Evolutionary conservation across 2,113 vertebrate species (phyloP), one percentile per base, ranked within the genome.

Genomic region (Urocitellus parryii): DNA sequence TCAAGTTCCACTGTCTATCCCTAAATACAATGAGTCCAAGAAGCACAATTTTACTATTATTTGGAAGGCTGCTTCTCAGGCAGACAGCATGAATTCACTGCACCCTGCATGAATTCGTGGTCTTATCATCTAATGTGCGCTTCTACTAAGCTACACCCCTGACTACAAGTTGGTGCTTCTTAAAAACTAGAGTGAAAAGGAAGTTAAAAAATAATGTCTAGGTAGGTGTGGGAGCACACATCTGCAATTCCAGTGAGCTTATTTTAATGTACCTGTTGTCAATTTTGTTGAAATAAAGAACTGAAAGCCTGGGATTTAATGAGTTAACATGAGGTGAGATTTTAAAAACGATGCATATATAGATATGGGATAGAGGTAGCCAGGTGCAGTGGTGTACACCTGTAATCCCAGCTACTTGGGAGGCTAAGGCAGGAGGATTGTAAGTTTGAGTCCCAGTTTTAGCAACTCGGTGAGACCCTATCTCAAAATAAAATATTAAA

Each of bases 21-120:
- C n/a, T 42, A 90, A 80, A 80, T 42, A 90, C 83, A 91, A 25
- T 18, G 67, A 67, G 68, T 77, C 74, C 37, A 76, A 63, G 29
- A 2, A 80, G 70, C 86, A 97, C 53, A 90, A 79, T 90, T 95
- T 93, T 96, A 65, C 76, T 91, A 86, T 81, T 96, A 80, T 85
- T 93, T 45, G 70, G 88, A 76, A 93, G 90, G 76, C 42, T 91
- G 67, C 48, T 56, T 72, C 39, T 85, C 8, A 77, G 48, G 76
- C 42, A 95, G 86, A 86, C 83, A 91, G 81, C 45, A 45, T 45
- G 45, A 45, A 45, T 45, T 16, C 51, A 53, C 51, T 53, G 51
- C 51, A 53, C 51, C 51, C 14, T 4, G 51, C 13, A 53, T 53
- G 51, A 76, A 48, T n/a, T 37, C 27, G 42, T 56, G 18, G 29